A percentile compares a stretch with the other conserved stretches of the same genome.
Conservation (phyloP, 2,797 vertebrate genomes). For the Columba guinea region DNA sequence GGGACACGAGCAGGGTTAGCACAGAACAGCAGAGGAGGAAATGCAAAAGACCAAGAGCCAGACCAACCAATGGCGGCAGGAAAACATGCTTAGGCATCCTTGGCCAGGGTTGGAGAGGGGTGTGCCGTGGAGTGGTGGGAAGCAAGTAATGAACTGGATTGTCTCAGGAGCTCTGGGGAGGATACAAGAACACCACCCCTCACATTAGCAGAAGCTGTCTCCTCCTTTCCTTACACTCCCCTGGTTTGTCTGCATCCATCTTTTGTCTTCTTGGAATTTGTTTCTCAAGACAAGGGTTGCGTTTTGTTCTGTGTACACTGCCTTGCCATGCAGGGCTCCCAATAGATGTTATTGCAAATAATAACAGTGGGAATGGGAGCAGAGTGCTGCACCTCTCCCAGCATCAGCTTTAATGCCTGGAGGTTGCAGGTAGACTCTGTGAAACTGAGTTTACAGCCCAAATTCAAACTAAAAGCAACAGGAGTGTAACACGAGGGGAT, state of each 20-base stretch:
- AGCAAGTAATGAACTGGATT: background rate
- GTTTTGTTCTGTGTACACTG: background rate
- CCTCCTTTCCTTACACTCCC: background rate
- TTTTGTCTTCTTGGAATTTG: background rate
- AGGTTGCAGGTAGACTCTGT: background rate
- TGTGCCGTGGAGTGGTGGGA: rapidly evolving
- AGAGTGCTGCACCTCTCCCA: background rate
- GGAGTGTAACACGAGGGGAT: background rate
- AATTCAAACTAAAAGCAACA: background rate
- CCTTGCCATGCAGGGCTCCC: rapidly evolving
- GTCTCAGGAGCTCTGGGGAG: background rate
- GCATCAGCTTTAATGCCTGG: background rate
- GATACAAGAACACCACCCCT: background rate
- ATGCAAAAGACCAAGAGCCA: background rate
- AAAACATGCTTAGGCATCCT: rapidly evolving
- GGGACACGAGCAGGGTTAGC: background rate
- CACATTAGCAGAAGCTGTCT: background rate
- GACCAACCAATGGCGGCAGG: rapidly evolving
- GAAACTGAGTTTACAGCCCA: background rate
- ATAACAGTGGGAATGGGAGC: background rate
- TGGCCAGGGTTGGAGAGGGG: background rate
- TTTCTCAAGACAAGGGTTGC: background rate
- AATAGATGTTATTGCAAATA: background rate
- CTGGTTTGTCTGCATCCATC: background rate
- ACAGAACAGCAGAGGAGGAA: background rate